Conservation (phyloP, 2,888 invertebrate species). For the Aleiodes alternator region DNA sequence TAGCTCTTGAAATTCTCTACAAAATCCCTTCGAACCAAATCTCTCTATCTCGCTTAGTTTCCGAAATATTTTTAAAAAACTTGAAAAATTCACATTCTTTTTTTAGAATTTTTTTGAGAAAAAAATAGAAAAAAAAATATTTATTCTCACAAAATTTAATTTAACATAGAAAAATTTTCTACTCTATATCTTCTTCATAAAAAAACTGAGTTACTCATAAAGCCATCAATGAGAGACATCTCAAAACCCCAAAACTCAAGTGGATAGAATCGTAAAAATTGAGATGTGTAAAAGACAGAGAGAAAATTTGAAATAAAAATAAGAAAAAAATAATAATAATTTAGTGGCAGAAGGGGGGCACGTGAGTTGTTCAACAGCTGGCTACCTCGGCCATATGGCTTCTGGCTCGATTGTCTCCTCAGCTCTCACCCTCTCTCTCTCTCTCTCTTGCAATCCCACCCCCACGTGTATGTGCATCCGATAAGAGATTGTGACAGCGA, state of each 20-base stretch:
- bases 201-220: constrained; percentile 12
- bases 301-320: constrained; percentile 13
- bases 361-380: constrained; percentile 58
- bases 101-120: too few relatives aligned
- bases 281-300: constrained; percentile 10
- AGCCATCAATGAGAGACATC: constrained; percentile 34
- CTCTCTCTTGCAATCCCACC: constrained; percentile 54
- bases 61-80: too few relatives aligned
- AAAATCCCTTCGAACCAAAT: too few relatives aligned
- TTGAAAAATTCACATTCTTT: too few relatives aligned
- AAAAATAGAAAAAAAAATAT: too few relatives aligned
- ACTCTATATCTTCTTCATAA: not conserved
- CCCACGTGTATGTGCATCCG: constrained; percentile 55
- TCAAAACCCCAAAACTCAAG: constrained; percentile 12
- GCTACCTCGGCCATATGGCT: constrained; percentile 70
- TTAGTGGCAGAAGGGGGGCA: constrained; percentile 49
- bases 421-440: constrained; percentile 31
- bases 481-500: constrained; percentile 57
- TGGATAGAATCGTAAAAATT: constrained; percentile 26
- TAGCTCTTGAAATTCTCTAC: too few relatives aligned
- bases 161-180: not conserved
- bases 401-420: constrained; percentile 31
- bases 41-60: too few relatives aligned
- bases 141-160: not conserved
- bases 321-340: constrained; percentile 14